Percentiles rank a stretch among this genome's conserved stretches.
Evolutionary conservation across 2,113 vertebrate genomes (phyloP).

Genomic region (Rhagologus leucostigma): DNA sequence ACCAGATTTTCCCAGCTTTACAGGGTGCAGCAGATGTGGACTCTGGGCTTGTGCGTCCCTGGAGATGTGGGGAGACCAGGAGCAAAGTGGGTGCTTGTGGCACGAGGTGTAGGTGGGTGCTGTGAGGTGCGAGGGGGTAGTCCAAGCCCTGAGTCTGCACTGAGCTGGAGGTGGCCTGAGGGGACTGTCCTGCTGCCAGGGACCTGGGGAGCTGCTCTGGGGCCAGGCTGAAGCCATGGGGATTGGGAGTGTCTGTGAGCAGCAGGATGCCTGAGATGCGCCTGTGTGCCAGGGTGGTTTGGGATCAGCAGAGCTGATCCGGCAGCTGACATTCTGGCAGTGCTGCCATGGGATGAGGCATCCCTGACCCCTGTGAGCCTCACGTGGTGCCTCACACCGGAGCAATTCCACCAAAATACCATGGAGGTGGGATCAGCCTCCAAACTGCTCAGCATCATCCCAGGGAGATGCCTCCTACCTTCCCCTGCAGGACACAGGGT

Average conservation of each 20-base stretch:
- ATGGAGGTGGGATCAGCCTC: background rate
- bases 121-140: fast-evolving
- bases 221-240: background rate
- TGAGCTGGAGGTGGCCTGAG: background rate
- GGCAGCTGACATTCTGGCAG: fast-evolving
- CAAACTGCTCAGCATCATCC: fast-evolving
- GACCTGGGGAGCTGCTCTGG: fast-evolving
- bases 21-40: background rate
- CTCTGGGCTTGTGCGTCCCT: background rate
- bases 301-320: background rate
- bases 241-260: background rate
- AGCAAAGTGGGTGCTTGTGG: background rate
- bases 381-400: background rate
- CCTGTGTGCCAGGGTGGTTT: background rate
- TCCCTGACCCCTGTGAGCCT: background rate
- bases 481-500: background rate
- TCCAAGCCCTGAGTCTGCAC: fast-evolving
- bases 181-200: background rate
- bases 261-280: fast-evolving
- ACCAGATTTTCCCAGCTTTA: background rate
- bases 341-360: fast-evolving
- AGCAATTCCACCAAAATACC: background rate
- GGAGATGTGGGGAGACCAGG: fast-evolving
- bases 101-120: background rate
- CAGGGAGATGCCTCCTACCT: background rate